These are phyloP conservation scores for Cacatua alba DNA, from an alignment of 2,113 vertebrate genomes.

Conservation along the genomic window DNA sequence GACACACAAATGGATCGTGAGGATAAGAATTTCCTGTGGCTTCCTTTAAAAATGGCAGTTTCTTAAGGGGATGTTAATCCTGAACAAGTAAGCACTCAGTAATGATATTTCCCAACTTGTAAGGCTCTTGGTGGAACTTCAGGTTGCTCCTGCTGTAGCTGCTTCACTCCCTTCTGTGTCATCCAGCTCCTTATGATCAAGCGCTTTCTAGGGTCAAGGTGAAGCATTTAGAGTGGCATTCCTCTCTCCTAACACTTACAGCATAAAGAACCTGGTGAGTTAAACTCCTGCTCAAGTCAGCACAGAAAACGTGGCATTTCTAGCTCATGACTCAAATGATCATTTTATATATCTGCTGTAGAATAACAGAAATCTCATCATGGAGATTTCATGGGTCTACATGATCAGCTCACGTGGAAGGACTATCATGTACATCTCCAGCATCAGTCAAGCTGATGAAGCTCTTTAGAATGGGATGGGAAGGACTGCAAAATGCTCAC, in stretches of 20 bases:
- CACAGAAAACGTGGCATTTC: background rate
- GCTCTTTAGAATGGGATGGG: background rate
- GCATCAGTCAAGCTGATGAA: background rate
- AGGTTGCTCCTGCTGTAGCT: background rate
- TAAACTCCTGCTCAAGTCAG: background rate
- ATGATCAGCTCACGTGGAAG: background rate
- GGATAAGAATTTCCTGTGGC: background rate
- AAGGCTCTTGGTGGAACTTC: background rate
- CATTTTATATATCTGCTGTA: background rate
- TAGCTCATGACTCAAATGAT: background rate
- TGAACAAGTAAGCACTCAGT: background rate
- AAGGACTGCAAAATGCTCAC: background rate
- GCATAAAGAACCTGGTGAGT: background rate
- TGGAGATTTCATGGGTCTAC: background rate
- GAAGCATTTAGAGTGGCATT: background rate
- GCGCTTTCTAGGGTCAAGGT: background rate
- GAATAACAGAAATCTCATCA: background rate
- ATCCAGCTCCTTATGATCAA: background rate
- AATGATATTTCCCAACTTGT: background rate
- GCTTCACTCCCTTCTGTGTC: background rate
- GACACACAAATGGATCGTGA: background rate
- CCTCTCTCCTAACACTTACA: background rate
- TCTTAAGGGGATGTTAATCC: background rate
- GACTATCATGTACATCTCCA: background rate
- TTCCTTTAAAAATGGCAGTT: background rate